Conservation (phyloP, 2,888 invertebrate genomes). For the Craniophora ligustri region DNA sequence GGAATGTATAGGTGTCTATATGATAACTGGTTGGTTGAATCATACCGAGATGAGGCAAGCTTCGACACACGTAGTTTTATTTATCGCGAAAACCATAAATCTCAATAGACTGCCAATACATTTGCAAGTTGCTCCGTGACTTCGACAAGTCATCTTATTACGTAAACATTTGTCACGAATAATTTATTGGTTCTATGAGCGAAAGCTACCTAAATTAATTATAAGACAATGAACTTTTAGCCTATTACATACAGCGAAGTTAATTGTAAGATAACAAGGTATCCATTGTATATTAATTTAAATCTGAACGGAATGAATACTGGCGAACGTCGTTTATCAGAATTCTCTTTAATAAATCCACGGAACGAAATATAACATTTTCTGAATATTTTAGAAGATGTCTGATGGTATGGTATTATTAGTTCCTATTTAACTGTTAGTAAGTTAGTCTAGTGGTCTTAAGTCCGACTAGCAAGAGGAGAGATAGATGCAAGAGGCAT, state of each 20-base stretch:
- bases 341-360: too few species aligned
- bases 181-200: conserved; percentile 4
- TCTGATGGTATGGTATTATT: too few species aligned
- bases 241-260: conserved; percentile 14
- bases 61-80: neutral
- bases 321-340: too few species aligned
- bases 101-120: neutral
- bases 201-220: conserved; percentile 42
- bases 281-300: neutral
- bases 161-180: conserved; percentile 27
- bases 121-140: neutral
- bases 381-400: too few species aligned
- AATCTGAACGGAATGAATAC: too few species aligned
- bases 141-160: conserved; percentile 16
- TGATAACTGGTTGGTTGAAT: conserved; percentile 24
- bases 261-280: conserved; percentile 10
- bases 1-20: conserved; percentile 2
- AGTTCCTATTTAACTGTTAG: too few species aligned
- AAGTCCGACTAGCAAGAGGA: too few species aligned
- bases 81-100: neutral
- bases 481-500: too few species aligned
- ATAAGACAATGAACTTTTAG: conserved; percentile 30
- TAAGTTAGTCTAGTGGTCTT: too few species aligned
- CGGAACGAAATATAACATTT: too few species aligned
- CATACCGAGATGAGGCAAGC: conserved; percentile 2